Percentiles rank a stretch among this genome's conserved stretches.
phyloP scores from a whole-genome alignment of 2,888 invertebrate species.

The Pammene aurita region DNA sequence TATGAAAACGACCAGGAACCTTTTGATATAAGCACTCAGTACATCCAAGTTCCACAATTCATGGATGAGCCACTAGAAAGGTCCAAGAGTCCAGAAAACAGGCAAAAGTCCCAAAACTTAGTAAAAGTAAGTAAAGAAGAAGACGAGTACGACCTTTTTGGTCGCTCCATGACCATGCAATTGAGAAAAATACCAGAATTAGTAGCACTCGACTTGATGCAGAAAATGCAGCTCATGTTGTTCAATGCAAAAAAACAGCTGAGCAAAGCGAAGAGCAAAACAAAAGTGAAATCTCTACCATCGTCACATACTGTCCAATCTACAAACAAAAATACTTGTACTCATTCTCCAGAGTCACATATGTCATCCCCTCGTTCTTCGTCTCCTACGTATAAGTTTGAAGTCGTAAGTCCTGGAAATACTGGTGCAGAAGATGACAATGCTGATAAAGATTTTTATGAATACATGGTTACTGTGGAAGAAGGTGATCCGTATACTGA shows the following conservation, averaged over 20 bases:
- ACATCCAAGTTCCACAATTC: slow-evolving; percentile 20
- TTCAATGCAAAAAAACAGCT: slow-evolving; percentile 36
- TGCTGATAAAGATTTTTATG: slow-evolving; percentile 8
- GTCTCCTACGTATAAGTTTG: slow-evolving; percentile 26
- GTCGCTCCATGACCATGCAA: slow-evolving; percentile 42
- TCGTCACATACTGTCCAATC: background rate
- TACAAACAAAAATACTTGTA: background rate
- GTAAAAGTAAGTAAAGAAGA: slow-evolving; percentile 41
- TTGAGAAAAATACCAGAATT: slow-evolving; percentile 40
- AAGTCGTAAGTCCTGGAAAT: slow-evolving; percentile 26
- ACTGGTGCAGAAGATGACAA: background rate
- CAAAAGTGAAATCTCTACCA: slow-evolving; percentile 13
- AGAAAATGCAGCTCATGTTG: slow-evolving; percentile 40
- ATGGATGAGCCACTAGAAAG: slow-evolving; percentile 11
- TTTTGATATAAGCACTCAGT: slow-evolving; percentile 24
- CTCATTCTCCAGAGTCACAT: slow-evolving; percentile 11
- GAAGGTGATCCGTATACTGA: background rate
- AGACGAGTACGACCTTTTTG: slow-evolving; percentile 42
- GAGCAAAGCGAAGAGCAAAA: slow-evolving; percentile 27
- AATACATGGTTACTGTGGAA: slow-evolving; percentile 25
- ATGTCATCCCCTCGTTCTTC: slow-evolving; percentile 14
- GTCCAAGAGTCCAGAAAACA: slow-evolving; percentile 18
- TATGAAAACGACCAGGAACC: slow-evolving; percentile 20
- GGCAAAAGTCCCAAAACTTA: slow-evolving; percentile 2
- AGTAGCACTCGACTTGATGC: slow-evolving; percentile 36